phyloP scores from a whole-genome alignment of 2,888 invertebrate species.

The Ophioninae sp. region DNA sequence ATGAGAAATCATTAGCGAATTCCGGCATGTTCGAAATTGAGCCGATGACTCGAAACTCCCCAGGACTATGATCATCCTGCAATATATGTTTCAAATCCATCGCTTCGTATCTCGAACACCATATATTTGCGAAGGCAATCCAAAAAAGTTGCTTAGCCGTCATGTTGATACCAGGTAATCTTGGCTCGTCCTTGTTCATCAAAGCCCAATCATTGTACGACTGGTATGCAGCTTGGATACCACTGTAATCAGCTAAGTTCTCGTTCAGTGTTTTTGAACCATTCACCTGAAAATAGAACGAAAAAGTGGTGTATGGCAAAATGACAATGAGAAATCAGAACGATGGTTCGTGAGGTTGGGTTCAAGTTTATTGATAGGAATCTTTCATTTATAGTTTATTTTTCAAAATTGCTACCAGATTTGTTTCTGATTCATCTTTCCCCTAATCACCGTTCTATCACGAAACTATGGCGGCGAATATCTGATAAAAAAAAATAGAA shows the following conservation, averaged over 20 bases:
- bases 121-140: constrained; percentile 84
- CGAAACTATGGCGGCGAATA: no score
- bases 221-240: constrained; percentile 93
- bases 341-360: no score
- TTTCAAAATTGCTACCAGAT: no score
- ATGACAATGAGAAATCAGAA: not conserved
- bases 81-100: constrained; percentile 91
- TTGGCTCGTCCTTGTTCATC: constrained; percentile 85
- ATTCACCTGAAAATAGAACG: constrained; percentile 85
- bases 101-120: constrained; percentile 84
- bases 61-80: constrained; percentile 90
- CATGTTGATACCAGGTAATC: constrained; percentile 88
- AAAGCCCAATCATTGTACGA: constrained; percentile 90
- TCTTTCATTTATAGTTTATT: no score
- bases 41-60: constrained; percentile 84
- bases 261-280: constrained; percentile 96
- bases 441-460: no score
- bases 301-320: not conserved
- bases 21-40: constrained; percentile 85
- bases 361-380: no score
- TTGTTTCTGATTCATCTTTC: no score
- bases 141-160: constrained; percentile 87
- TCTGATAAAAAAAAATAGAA: no score
- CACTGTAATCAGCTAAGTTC: constrained; percentile 97
- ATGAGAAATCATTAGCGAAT: constrained; percentile 85